phyloP scores from a whole-genome alignment of 2,113 vertebrate species.

The Romanogobio albipinnatus region DNA sequence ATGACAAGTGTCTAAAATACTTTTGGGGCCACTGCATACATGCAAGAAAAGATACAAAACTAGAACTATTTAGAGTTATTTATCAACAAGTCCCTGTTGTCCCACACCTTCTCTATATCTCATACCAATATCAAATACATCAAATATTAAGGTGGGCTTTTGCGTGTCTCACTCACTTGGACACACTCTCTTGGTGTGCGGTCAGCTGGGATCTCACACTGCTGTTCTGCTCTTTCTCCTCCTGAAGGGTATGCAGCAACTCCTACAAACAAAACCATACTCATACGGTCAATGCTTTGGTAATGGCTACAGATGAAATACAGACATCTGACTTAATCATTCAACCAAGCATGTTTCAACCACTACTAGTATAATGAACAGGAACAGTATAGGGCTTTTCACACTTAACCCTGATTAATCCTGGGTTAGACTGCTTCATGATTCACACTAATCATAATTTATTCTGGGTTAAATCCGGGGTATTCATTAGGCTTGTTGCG shows the following conservation, averaged over 20 bases:
- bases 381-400: background rate
- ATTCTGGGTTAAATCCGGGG: too few species aligned
- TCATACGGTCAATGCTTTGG: background rate
- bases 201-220: slow-evolving; percentile 83
- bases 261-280: slow-evolving; percentile 71
- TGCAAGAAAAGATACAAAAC: background rate
- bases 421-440: too few species aligned
- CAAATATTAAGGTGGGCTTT: background rate
- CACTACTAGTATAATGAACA: background rate
- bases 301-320: background rate
- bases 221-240: slow-evolving; percentile 81
- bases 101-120: background rate
- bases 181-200: slow-evolving; percentile 89
- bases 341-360: background rate
- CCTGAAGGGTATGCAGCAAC: slow-evolving; percentile 79
- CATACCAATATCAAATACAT: too few species aligned
- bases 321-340: background rate
- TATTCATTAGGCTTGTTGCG: too few species aligned
- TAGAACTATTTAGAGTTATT: background rate
- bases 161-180: slow-evolving; percentile 81
- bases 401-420: too few species aligned
- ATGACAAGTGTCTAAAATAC: background rate
- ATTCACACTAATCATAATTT: too few species aligned
- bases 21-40: background rate
- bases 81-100: background rate